Base-by-base conservation (phyloP, 1,140 invertebrate species). In the Colletes latitarsis region DNA sequence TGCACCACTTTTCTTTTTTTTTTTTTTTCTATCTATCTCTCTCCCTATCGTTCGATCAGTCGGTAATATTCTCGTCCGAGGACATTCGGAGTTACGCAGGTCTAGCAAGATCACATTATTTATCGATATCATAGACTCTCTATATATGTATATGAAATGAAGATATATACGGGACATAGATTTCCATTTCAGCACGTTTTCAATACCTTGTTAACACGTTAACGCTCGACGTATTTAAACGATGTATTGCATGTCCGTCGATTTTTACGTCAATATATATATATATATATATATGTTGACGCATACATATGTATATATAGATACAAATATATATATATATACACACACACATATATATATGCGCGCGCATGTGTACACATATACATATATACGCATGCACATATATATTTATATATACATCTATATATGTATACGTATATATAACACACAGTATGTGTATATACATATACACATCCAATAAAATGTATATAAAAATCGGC, bases 1-100 rank as follows among this genome's bases (percentile, higher is more conserved):
- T 75, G 78, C 78, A 80, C 78, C 78, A 67, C 64, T 58, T 67
- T 41, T n/a, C n/a, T n/a, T n/a, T n/a, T n/a, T n/a, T n/a, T n/a
- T n/a, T n/a, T n/a, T n/a, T n/a, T n/a, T n/a, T 64, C 74, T 64
- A 2, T 15, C 15, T 80, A 41, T 60, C 21, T 41, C 21, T n/a
- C 15, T 58, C 53, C 21, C 62, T 46, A 9, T 74, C 63, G 8
- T 19, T 72, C 14, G 41, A 52, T 69, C 46, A 52, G 41, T 66
- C 46, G 62, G 14, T 30, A 49, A 39, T 17, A 52, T 17, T 63
- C 4, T 71, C 41, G 4, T 30, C 10, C 49, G 49, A 17, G 46
- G 68, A 72, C 14, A 72, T 55, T 63, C 41, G n/a, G 8, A 46
- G 30, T 30, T 30, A 30, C 30, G 30, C 30, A 30, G 30, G 1